These are phyloP conservation scores for Sebastes goodei DNA, from an alignment of 2,797 vertebrate species.

Conservation along the genomic window DNA sequence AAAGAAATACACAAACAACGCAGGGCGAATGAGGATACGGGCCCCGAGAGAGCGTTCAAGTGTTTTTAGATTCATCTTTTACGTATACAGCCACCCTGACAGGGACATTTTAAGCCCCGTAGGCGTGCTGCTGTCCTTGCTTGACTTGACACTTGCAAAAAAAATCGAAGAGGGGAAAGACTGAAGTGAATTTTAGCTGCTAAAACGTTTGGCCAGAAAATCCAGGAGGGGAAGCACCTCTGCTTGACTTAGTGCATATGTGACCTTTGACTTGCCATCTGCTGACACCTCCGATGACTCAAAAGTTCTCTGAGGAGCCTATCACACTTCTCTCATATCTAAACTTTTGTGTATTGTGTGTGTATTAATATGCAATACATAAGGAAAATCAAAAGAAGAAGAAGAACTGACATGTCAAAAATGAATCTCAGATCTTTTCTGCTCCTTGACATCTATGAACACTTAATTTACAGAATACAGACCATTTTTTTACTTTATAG, in stretches of 20 bases:
- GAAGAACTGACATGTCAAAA: not conserved
- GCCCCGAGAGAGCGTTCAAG: not conserved
- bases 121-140: not conserved
- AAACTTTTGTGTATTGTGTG: not conserved
- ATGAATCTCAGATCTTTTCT: not conserved
- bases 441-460: not conserved
- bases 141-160: slow-evolving; percentile 8
- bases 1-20: not conserved
- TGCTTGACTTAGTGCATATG: not conserved
- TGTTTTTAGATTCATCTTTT: slow-evolving; percentile 3
- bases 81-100: not conserved
- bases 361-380: not conserved
- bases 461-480: not conserved
- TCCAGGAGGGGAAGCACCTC: not conserved
- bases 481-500: not conserved
- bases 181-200: not conserved
- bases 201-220: not conserved
- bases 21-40: not conserved
- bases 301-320: not conserved
- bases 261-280: not conserved
- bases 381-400: not conserved
- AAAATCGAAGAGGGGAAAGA: not conserved
- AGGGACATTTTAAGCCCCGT: not conserved
- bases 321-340: not conserved
- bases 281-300: not conserved